phyloP scores from a whole-genome alignment of 2,888 invertebrate genomes.

The Azorinus chamasolen region DNA sequence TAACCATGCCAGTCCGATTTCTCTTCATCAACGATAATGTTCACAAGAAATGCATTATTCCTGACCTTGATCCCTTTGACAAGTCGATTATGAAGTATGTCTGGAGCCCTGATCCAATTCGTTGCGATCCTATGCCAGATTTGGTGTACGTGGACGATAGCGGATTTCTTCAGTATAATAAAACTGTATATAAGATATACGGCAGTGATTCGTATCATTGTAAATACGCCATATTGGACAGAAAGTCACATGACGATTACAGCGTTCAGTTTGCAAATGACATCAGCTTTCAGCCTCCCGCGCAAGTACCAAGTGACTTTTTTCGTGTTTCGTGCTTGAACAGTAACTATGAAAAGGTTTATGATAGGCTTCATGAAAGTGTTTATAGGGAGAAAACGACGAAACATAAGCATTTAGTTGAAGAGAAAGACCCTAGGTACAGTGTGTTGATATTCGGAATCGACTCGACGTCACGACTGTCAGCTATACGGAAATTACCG shows the following conservation, averaged over 20 bases:
- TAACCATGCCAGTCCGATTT: constrained; percentile 60
- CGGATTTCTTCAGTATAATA: constrained; percentile 57
- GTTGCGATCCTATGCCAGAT: constrained; percentile 56
- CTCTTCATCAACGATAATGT: constrained; percentile 61
- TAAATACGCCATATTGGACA: constrained; percentile 46
- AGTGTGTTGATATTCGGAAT: constrained; percentile 70
- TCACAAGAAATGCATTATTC: constrained; percentile 61
- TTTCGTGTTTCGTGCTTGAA: constrained; percentile 62
- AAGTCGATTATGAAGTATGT: constrained; percentile 66
- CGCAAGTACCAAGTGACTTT: constrained; percentile 60
- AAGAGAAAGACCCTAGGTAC: constrained; percentile 37
- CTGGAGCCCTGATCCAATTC: constrained; percentile 65
- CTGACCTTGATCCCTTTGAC: constrained; percentile 67
- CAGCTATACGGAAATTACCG: constrained; percentile 69
- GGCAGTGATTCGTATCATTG: constrained; percentile 39
- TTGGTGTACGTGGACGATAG: constrained; percentile 54
- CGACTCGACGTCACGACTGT: constrained; percentile 70
- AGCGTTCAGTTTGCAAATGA: constrained; percentile 55
- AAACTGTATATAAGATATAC: constrained; percentile 26
- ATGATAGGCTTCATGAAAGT: constrained; percentile 62
- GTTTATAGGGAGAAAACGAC: constrained; percentile 32
- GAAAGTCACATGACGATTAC: constrained; percentile 57
- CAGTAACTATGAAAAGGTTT: constrained; percentile 32
- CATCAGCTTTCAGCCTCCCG: constrained; percentile 41
- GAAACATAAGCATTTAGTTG: not conserved